Evolutionary conservation across 1,140 invertebrate genomes (phyloP).

Genomic region (Drosophila tristis): DNA sequence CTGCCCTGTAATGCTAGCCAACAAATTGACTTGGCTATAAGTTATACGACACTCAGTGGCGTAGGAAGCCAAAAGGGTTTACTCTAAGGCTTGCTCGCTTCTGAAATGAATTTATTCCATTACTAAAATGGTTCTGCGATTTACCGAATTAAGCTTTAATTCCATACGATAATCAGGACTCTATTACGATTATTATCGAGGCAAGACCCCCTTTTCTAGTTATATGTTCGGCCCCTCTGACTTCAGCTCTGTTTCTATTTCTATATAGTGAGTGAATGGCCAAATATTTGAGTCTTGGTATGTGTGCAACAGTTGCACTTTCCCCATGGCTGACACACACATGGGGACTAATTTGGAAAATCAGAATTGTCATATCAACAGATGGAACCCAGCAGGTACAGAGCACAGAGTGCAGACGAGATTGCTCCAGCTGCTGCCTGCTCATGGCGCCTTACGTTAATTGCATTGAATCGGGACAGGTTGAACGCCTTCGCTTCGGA

Average conservation of each 20-base stretch:
- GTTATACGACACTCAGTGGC: constrained; percentile 53
- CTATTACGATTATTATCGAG: too few species aligned
- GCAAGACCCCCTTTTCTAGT: not conserved
- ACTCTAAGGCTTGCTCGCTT: too few species aligned
- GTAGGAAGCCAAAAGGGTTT: not conserved
- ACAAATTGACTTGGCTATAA: constrained; percentile 65
- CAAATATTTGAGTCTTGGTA: constrained; percentile 13
- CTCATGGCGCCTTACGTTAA: constrained; percentile 73
- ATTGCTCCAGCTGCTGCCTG: constrained; percentile 13
- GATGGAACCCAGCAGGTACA: constrained; percentile 33
- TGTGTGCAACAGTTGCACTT: constrained; percentile 48
- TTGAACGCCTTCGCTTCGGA: constrained; percentile 41
- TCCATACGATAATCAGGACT: not conserved
- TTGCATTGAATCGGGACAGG: constrained; percentile 70
- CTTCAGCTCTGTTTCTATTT: not conserved
- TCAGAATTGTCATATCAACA: constrained; percentile 76
- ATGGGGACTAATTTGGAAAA: constrained; percentile 38
- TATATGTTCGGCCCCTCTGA: not conserved
- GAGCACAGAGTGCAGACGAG: constrained; percentile 23
- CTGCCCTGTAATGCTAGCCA: constrained; percentile 39
- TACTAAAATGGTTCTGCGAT: too few species aligned
- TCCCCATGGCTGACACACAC: constrained; percentile 16
- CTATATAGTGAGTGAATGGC: constrained; percentile 19
- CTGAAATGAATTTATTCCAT: too few species aligned
- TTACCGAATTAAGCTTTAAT: too few species aligned